Evolutionary conservation across 1,140 invertebrate species (phyloP), one percentile per base, ranked within the genome.

Genomic region (Drosophila hydei): DNA sequence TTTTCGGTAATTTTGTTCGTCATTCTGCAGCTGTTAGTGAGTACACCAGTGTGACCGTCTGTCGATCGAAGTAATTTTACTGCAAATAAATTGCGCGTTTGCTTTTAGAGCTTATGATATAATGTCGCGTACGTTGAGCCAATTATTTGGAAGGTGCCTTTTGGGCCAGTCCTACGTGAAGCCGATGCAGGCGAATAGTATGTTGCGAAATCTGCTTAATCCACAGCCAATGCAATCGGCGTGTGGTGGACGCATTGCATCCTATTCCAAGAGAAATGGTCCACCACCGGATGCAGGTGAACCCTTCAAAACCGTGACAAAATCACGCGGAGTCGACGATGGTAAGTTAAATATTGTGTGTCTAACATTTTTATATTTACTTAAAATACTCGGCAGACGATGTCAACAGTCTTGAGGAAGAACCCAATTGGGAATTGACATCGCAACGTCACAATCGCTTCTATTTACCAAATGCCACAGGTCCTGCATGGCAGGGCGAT

Each of bases 401-500:
- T 21, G 54, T 68, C 0, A 72, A 88, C 27, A 79, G 43, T 3
- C 47, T 79, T 4, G 91, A 92, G 51, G 69, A 58, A 21, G 90
- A 88, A 33, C 92, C 93, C 2, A 94, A 94, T 55, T 94, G 94
- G 94, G 94, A 94, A 67, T 74, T 95, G 12, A 88, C 96, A 21
- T 93, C 93, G 27, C 93, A 94, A 0, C 90, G 92, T 50, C 95
- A 95, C 47, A 94, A 94, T 69, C 92, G 95, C 42, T 95, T 96
- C 89, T 95, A 94, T 68, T 90, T 96, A 38, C 95, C 95, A 38
- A 95, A 95, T 48, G 93, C 93, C 42, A 92, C 94, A 0, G 95
- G 95, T 0, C 93, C 94, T n/a, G 93, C 94, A 3, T 94, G 94
- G 93, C 90, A 93, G 45, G 92, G 94, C 67, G 92, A 92, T 33